Base-by-base conservation (phyloP, 1,140 invertebrate genomes). In the Phocides pigmalion region DNA sequence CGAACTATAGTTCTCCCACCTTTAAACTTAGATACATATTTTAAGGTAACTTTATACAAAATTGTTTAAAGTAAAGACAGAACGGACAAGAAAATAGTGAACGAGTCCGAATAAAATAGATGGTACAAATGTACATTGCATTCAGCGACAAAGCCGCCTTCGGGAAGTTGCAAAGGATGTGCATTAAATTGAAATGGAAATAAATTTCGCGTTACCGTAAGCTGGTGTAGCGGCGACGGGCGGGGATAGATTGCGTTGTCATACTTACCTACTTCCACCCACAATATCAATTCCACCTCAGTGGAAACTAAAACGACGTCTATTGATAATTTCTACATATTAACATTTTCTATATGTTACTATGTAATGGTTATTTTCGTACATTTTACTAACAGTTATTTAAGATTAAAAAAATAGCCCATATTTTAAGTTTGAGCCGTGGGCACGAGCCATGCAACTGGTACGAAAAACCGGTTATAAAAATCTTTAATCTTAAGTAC, bases 101-200 rank as follows among this genome's bases (percentile, higher is more conserved):
- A 16, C 4, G 5, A 12, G 49, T 19, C 22, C 9, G 47, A 50
- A 51, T 51, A 62, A 50, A 17, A 46, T 14, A 50, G 15, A 37
- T 49, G 11, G 11, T 39, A 42, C 35, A 63, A 50, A 44, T 35
- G 49, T 61, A 66, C 56, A 58, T 53, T 39, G 46, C 28, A 44
- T 37, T 42, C 65, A 42, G 46, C 56, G 65, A 67, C 62, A 74
- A 72, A 75, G 65, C 59, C 62, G 71, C 65, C 37, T 74, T 62
- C 67, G 64, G 51, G 68, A 75, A 74, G 68, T 70, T 75, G 70
- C 74, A 71, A 65, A 65, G 62, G 69, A 79, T 71, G 75, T 78
- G 73, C 72, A 82, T 76, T 76, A 80, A 76, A 80, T 80, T 75
- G 74, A 78, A 83, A 82, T 80, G 73, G 81, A 81, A 82, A 86